A percentile compares a stretch with the other conserved stretches of the same genome.
Conservation (phyloP, 64 coral and sea anemone species). For the Montipora capricornis region DNA sequence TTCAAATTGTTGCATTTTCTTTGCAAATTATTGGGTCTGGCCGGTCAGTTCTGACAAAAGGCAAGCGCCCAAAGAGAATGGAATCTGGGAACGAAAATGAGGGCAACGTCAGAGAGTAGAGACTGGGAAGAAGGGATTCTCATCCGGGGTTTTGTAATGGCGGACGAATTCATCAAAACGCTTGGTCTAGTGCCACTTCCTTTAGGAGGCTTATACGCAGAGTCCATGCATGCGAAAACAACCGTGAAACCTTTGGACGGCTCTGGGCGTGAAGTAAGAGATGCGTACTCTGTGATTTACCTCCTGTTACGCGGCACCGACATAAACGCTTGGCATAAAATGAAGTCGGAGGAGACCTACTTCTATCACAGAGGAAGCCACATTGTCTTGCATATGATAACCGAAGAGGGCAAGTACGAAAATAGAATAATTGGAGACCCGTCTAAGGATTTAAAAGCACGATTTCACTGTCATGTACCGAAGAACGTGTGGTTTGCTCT, state of each 20-base stretch:
- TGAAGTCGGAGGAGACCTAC: slow-evolving; percentile 90
- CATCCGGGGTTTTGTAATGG: slow-evolving; percentile 42
- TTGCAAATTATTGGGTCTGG: no score
- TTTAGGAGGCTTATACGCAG: slow-evolving; percentile 60
- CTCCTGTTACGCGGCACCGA: slow-evolving; percentile 59
- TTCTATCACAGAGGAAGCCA: slow-evolving; percentile 79
- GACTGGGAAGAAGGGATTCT: not conserved
- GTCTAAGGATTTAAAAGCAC: slow-evolving; percentile 50
- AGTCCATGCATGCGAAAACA: slow-evolving; percentile 49
- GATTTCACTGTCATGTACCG: slow-evolving; percentile 62
- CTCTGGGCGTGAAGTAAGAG: slow-evolving; percentile 66
- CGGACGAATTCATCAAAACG: slow-evolving; percentile 72
- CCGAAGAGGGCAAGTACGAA: slow-evolving; percentile 64
- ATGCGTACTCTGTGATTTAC: slow-evolving; percentile 84
- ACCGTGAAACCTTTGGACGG: slow-evolving; percentile 80
- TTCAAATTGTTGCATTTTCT: no score
- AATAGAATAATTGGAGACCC: slow-evolving; percentile 70
- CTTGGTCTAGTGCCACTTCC: slow-evolving; percentile 75
- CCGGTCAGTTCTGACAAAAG: no score
- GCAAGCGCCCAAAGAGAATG: no score
- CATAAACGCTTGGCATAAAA: slow-evolving; percentile 78
- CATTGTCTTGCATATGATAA: slow-evolving; percentile 68
- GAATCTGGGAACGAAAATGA: no score
- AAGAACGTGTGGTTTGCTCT: slow-evolving; percentile 88
- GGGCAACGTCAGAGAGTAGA: not conserved